These are phyloP conservation scores for Chaetura pelagica DNA, from an alignment of 2,113 vertebrate species.

Conservation along the genomic window DNA sequence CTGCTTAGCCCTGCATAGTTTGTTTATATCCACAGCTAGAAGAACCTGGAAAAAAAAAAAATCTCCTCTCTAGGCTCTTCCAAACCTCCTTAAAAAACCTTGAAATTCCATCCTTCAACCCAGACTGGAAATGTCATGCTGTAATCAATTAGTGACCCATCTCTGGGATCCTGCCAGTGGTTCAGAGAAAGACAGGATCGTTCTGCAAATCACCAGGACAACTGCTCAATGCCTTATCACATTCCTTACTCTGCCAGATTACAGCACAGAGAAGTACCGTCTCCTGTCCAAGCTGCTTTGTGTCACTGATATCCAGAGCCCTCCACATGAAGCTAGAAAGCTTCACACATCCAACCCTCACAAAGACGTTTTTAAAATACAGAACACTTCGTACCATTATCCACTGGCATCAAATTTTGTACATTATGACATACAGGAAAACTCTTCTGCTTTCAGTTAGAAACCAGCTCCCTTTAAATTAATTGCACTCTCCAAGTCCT, in stretches of 20 bases:
- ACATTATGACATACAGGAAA: background rate
- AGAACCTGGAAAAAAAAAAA: background rate
- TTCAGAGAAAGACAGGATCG: background rate
- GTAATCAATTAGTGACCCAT: background rate
- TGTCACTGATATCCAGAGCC: background rate
- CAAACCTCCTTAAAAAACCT: background rate
- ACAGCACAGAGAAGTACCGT: background rate
- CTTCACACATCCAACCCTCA: background rate
- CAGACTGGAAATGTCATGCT: background rate
- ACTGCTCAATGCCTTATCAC: fast-evolving
- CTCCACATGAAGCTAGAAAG: background rate
- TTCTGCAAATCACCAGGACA: background rate
- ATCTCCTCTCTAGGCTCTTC: background rate
- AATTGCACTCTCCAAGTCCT: fast-evolving
- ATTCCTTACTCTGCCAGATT: background rate
- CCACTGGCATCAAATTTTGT: background rate
- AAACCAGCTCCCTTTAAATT: background rate
- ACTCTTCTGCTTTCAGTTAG: background rate
- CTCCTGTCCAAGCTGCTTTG: background rate
- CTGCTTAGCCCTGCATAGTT: background rate
- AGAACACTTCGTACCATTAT: background rate
- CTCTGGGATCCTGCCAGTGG: background rate
- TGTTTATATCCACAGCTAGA: background rate
- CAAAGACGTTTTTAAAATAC: background rate
- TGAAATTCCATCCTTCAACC: conserved; percentile 33